phyloP scores from a whole-genome alignment of 2,797 vertebrate species.

The Hozukius guyotensis region DNA sequence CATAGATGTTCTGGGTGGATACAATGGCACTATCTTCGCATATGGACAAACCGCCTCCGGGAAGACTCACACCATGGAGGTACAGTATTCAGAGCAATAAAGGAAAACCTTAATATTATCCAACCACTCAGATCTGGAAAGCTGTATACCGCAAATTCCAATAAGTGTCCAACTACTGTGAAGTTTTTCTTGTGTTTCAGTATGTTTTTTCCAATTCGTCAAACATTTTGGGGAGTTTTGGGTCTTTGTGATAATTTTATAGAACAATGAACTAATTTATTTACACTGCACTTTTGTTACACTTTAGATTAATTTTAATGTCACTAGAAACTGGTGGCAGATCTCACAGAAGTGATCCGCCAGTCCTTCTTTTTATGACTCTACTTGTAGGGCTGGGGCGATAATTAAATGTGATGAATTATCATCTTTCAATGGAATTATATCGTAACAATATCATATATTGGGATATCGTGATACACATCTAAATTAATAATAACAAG shows the following conservation, averaged over 20 bases:
- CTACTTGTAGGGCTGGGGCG: neutral
- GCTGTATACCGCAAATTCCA: neutral
- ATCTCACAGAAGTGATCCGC: neutral
- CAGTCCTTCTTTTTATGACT: neutral
- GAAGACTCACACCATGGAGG: slow-evolving; percentile 95
- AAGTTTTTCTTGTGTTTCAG: neutral
- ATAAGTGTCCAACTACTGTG: no score
- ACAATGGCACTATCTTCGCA: slow-evolving; percentile 94
- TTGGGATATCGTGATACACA: no score
- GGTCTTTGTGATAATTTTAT: neutral
- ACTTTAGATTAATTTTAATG: neutral
- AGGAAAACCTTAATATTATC: neutral
- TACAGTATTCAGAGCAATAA: slow-evolving; percentile 36
- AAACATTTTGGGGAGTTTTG: neutral
- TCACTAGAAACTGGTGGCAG: neutral
- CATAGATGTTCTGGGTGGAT: slow-evolving; percentile 89
- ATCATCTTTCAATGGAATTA: no score
- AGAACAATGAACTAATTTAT: neutral
- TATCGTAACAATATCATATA: no score
- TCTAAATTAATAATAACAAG: no score
- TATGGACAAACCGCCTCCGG: slow-evolving; percentile 92
- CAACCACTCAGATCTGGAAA: neutral
- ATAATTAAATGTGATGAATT: no score
- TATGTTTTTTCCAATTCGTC: neutral
- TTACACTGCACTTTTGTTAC: neutral